Base-by-base conservation (phyloP, 1,140 invertebrate genomes). In the Drosophila kepulauana region DNA sequence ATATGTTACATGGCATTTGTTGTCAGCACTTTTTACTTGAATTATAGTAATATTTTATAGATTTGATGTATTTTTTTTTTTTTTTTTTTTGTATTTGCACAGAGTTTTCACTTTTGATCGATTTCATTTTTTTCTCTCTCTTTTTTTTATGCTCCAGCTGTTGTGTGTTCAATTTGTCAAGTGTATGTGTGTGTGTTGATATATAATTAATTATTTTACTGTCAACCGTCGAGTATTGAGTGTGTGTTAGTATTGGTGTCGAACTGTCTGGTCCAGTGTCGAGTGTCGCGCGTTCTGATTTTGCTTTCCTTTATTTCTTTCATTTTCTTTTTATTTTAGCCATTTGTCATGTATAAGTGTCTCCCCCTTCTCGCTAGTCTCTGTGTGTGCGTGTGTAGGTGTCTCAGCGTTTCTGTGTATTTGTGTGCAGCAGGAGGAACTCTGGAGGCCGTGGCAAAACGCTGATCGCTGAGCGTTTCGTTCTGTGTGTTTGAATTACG, bases 91-190 rank as follows among this genome's bases (percentile, higher is more conserved):
- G 20, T 59, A 61, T 41, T 61, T 62, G 48, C 81, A 84, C 81
- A 69, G 13, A 73, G 65, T 84, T 78, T 25, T 88, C 85, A 89
- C 84, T 89, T 87, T 87, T 78, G 5, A 65, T 75, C 56, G 54
- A 43, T 66, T 67, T 46, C 16, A 28, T 54, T 64, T 71, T 20
- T 20, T 25, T 25, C 51, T 30, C 2, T 41, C 30, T 65, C 20
- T 71, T 57, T 30, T 1, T 41, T 38, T 65, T 28, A n/a, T n/a
- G 43, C 5, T 48, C 16, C 48, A 57, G 28, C 41, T 58, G 41
- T 61, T 58, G 41, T 61, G 46, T 62, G 30, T 49, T 62, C 5
- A 77, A 84, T 59, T 25, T 58, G 62, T 38, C 54, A 58, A 45
- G n/a, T 45, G 38, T 58, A 16, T 78, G 79, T 75, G 46, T 74